Evolutionary conservation across 2,888 invertebrate species (phyloP).

Genomic region (Teleiodes luculella): DNA sequence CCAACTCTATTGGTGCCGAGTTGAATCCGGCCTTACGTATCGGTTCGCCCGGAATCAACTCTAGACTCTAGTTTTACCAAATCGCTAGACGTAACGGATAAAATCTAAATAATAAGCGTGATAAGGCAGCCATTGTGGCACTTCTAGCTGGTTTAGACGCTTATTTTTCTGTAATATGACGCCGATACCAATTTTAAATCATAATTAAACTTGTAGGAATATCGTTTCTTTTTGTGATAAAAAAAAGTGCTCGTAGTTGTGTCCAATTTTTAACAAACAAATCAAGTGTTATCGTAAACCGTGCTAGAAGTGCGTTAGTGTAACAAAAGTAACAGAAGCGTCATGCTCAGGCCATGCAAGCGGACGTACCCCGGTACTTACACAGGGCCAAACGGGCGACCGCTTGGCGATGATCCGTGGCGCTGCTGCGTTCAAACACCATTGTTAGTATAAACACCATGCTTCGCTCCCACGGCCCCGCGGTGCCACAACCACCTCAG

Average conservation of each 20-base stretch:
- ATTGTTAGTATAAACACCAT: conserved; percentile 25
- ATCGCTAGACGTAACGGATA: background rate
- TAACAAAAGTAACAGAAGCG: conserved; percentile 24
- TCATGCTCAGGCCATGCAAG: conserved; percentile 26
- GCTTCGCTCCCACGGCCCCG: conserved; percentile 5
- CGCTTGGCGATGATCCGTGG: conserved; percentile 89
- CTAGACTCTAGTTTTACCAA: background rate
- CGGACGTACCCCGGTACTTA: conserved; percentile 80
- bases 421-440: conserved; percentile 41
- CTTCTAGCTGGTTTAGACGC: background rate
- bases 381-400: conserved; percentile 93
- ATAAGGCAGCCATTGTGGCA: conserved; percentile 5
- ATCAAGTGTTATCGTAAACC: too few relatives aligned
- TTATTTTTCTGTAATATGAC: too few relatives aligned
- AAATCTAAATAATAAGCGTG: conserved; percentile 18
- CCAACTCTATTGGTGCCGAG: background rate
- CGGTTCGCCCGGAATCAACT: background rate
- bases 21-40: too few relatives aligned
- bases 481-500: background rate
- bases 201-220: too few relatives aligned
- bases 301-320: background rate
- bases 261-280: too few relatives aligned
- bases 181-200: too few relatives aligned
- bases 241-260: too few relatives aligned
- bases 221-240: too few relatives aligned